Evolutionary conservation across 2,888 invertebrate genomes (phyloP), one percentile per base, ranked within the genome.

Genomic region (Scaptomyza polygonia): DNA sequence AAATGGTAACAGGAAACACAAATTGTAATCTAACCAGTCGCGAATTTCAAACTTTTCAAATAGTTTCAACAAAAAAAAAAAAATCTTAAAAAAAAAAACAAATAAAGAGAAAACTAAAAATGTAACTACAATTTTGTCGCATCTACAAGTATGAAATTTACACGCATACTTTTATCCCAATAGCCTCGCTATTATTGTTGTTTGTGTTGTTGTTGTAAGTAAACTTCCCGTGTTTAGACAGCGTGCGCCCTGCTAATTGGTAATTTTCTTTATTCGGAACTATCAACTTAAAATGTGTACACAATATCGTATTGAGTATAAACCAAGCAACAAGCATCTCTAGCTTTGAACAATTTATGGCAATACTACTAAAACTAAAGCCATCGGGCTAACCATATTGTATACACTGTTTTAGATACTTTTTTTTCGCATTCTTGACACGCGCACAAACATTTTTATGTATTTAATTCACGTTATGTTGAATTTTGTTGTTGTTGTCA

Each of bases 151-250:
- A 39, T 49, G 29, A 29, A n/a, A 34, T 56, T 52, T 9, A 25
- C 45, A 29, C 12, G 9, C 16, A 30, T 16, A 30, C 16, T 11
- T 11, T 16, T 12, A 16, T 8, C 4, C 16, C 18, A n/a, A n/a
- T n/a, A n/a, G n/a, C n/a, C n/a, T n/a, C n/a, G n/a, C n/a, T n/a
- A 3, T 2, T 21, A 3, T n/a, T 44, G 54, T 32, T 51, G 27
- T 30, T 36, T 43, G 5, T 27, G 36, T 11, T 55, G 62, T 16
- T 55, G 44, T 40, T 36, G 51, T 48, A n/a, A 14, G 55, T 45
- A 67, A 85, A 85, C 85, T 79, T 81, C 79, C 81, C 77, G 64
- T 81, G 78, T 80, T 57, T 82, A 61, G 53, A 48, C 44, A 74
- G 48, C 68, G 79, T 67, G 71, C 18, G 34, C 53, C 55, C 70